Base-by-base conservation (phyloP, 1,140 invertebrate genomes). In the Drosophila suzukii region DNA sequence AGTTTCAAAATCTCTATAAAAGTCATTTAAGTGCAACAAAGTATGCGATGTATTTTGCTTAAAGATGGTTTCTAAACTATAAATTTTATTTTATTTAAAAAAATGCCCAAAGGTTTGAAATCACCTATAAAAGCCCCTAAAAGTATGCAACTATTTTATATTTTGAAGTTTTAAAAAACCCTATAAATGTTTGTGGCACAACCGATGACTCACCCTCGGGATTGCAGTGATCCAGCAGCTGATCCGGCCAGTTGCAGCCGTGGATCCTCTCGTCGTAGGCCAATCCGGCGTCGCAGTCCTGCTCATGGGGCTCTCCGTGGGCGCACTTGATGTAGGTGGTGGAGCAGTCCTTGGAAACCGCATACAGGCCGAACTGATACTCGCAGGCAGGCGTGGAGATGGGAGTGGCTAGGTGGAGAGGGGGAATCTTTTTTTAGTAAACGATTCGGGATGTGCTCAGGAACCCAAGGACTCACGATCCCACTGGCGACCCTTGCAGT, bases 161-260 rank as follows among this genome's bases (percentile, higher is more conserved):
- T 20, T 20, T 20, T 20, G 20, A 20, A 20, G 20, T 20, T 20
- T 20, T 20, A 0, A 20, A 20, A 20, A 20, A 20, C 20, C n/a
- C n/a, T 1, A 20, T 20, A 20, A 20, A 20, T 20, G 20, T 20
- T 1, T 20, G 20, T 20, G 20, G 20, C 2, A 2, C 20, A 20
- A 27, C 27, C 3, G 38, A 2, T 30, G 12, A 13, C 56, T 90
- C 90, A 96, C 96, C 95, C 94, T 98, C 97, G 53, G 97, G 96
- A 91, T 97, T 97, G 93, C 97, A 98, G 83, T 94, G 95, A 46
- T 97, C 96, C 43, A 97, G 92, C 1, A 98, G 94, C 51, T 97
- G 94, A 94, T 98, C 97, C 10, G 97, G 97, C 97, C 97, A 98
- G 90, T 98, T 97, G 94, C 97, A 98, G 24, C 95, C 95, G 83